Evolutionary conservation across 1,140 invertebrate species (phyloP), one percentile per base, ranked within the genome.

Genomic region (Oncopodura yosiiana): DNA sequence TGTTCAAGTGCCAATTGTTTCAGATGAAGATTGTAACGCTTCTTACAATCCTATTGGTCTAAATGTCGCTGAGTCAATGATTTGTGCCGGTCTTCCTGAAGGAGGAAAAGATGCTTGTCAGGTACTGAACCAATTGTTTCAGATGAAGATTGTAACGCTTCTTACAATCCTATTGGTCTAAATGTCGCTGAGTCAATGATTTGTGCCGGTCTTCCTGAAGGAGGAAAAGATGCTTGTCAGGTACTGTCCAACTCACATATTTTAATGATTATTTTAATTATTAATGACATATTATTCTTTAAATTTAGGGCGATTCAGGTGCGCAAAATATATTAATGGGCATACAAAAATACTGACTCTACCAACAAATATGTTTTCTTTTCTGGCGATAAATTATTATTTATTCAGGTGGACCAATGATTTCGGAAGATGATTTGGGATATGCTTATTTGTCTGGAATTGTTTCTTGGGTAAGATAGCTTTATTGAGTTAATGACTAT

Each of bases 81-180:
- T 74, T n/a, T 74, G 72, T 49, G 71, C 71, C 0, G 69, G 70
- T 14, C 23, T 63, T 29, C 59, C 56, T 41, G 60, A 67, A 16
- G 71, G 71, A 0, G 71, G 72, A 9, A 67, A 69, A 36, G 73
- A 74, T 43, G 66, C 72, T 3, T 74, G 72, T 64, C 69, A 72
- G 65, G 69, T n/a, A n/a, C n/a, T n/a, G n/a, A n/a, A n/a, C 49
- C 49, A 26, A 23, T 18, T 29, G 26, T 51, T 5, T 26, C 36
- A 3, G 38, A 51, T 29, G 23, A 39, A n/a, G 24, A 16, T 27
- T 51, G 49, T 29, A 8, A 14, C 23, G 21, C 3, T 3, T 4
- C n/a, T 30, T 51, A 51, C 19, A n/a, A n/a, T n/a, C n/a, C 30
- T 34, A 5, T 2, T n/a, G 36, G 16, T 42, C 8, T 8, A 3